A percentile compares a stretch with the other conserved stretches of the same genome.
Conservation (phyloP, 2,797 vertebrate species). For the Masticophis lateralis region DNA sequence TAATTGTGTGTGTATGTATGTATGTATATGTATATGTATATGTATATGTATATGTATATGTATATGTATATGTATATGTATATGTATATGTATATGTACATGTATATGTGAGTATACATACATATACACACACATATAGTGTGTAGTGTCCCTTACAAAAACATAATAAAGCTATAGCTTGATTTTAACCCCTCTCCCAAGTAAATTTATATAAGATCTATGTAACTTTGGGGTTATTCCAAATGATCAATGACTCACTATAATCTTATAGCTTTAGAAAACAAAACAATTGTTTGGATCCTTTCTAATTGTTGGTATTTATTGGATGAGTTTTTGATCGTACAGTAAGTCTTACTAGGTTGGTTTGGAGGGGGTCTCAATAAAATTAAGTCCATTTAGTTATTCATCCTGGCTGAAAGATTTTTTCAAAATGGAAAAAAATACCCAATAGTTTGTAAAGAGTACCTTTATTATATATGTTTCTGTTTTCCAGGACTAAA, state of each 20-base stretch:
- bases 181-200: not conserved
- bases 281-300: not conserved
- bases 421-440: not conserved
- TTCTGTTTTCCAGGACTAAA: not conserved
- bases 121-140: not conserved
- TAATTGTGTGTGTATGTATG: not conserved
- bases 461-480: not conserved
- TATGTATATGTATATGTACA: not conserved
- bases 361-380: not conserved
- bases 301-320: not conserved
- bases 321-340: not conserved
- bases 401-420: not conserved
- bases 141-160: not conserved
- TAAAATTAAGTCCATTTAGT: not conserved
- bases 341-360: not conserved
- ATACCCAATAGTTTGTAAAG: not conserved
- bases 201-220: not conserved
- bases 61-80: not conserved
- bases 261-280: not conserved
- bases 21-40: not conserved
- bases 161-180: not conserved
- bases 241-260: not conserved
- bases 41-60: not conserved
- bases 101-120: not conserved
- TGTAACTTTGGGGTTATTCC: not conserved